A percentile compares a stretch with the other conserved stretches of the same genome.
Conservation (phyloP, 2,113 vertebrate genomes). For the Lophochroa leadbeateri region DNA sequence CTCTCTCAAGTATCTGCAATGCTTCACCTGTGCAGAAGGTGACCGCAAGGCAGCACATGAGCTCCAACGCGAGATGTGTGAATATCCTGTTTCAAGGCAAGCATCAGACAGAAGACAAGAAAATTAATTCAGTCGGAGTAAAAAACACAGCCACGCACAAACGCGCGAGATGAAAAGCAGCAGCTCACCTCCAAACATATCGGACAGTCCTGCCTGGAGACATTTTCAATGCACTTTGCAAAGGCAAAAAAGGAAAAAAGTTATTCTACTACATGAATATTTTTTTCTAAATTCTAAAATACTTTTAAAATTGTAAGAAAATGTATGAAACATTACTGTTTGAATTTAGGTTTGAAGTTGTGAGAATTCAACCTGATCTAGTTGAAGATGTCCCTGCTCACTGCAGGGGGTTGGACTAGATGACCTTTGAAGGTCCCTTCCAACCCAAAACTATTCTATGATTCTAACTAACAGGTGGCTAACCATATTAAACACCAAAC, state of each 20-base stretch:
- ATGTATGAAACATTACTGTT: fast-evolving
- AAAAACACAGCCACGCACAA: background rate
- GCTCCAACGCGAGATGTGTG: slow-evolving; percentile 92
- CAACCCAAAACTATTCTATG: background rate
- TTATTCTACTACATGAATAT: background rate
- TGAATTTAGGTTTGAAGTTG: background rate
- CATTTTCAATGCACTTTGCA: slow-evolving; percentile 92
- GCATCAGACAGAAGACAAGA: background rate
- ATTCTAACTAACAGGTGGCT: background rate
- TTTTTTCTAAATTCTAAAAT: background rate
- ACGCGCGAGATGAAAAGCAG: background rate
- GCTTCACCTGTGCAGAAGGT: slow-evolving; percentile 91
- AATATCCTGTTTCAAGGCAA: slow-evolving; percentile 82
- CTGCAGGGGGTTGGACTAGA: background rate
- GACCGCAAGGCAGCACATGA: slow-evolving; percentile 89
- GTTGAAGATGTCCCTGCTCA: background rate
- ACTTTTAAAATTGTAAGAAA: background rate
- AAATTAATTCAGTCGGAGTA: background rate
- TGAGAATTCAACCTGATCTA: background rate
- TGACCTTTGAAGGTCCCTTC: background rate
- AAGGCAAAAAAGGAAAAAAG: background rate
- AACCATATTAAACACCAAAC: background rate
- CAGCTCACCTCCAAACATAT: slow-evolving; percentile 92
- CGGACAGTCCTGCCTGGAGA: slow-evolving; percentile 93
- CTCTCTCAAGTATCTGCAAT: background rate